Conservation (phyloP, 2,888 invertebrate genomes). For the Alloplasta piceator region DNA sequence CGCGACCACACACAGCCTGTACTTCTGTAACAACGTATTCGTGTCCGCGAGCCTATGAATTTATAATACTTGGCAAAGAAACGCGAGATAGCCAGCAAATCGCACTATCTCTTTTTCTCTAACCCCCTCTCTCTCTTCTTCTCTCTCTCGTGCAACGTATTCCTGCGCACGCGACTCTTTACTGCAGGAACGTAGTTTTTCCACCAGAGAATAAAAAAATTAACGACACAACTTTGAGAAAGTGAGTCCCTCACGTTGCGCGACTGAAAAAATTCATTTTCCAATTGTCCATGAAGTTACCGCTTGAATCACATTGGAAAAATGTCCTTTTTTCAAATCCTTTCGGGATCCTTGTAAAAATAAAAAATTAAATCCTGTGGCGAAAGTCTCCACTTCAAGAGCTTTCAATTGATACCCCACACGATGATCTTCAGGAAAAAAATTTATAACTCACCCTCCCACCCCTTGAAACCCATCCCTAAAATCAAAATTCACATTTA, state of each 20-base stretch:
- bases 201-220: constrained; percentile 60
- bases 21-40: constrained; percentile 68
- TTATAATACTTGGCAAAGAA: constrained; percentile 74
- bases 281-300: too few species aligned
- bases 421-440: too few species aligned
- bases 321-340: too few species aligned
- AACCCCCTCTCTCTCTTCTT: constrained; percentile 70
- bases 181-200: constrained; percentile 61
- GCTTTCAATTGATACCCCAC: too few species aligned
- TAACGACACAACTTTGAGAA: constrained; percentile 3
- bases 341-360: too few species aligned
- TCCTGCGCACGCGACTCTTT: constrained; percentile 50
- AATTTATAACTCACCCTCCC: too few species aligned
- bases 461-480: too few species aligned
- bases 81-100: constrained; percentile 65
- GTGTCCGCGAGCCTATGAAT: constrained; percentile 73
- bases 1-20: too few species aligned
- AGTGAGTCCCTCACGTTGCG: constrained; percentile 15
- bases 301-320: too few species aligned
- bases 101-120: constrained; percentile 48
- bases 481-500: too few species aligned
- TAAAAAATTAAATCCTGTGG: too few species aligned
- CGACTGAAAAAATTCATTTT: background rate
- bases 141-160: constrained; percentile 53
- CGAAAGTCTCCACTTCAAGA: too few species aligned